Evolutionary conservation across 1,140 invertebrate genomes (phyloP).

Genomic region (Chironomus tepperi): DNA sequence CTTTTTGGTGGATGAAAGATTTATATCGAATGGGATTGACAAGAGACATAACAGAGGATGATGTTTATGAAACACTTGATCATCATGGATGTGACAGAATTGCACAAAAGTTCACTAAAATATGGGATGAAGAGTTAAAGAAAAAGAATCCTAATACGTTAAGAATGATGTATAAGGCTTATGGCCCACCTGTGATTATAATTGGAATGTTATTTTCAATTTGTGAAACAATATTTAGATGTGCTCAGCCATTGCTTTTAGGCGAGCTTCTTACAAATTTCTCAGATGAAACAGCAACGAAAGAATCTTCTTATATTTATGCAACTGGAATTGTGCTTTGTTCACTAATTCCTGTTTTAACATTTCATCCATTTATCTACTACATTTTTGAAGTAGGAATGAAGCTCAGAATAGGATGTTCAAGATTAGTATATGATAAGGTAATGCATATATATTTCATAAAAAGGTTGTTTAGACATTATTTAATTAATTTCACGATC

Average conservation of each 20-base stretch:
- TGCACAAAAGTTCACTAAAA: conserved; percentile 33
- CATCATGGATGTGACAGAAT: conserved; percentile 34
- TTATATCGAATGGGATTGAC: conserved; percentile 40
- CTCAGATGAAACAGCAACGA: conserved; percentile 41
- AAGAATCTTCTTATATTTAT: conserved; percentile 54
- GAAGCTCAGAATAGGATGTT: conserved; percentile 67
- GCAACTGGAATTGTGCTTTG: conserved; percentile 60
- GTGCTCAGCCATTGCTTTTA: conserved; percentile 58
- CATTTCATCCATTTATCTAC: conserved; percentile 72
- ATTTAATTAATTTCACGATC: conserved; percentile 26
- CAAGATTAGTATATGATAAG: conserved; percentile 76
- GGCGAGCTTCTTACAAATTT: conserved; percentile 61
- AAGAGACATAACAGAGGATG: conserved; percentile 41
- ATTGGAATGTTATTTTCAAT: conserved; percentile 44
- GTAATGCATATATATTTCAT: too few relatives aligned
- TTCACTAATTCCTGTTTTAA: conserved; percentile 50
- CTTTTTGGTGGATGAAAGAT: conserved; percentile 40
- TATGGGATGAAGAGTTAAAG: conserved; percentile 36
- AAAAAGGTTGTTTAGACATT: too few relatives aligned
- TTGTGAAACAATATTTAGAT: conserved; percentile 47
- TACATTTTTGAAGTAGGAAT: conserved; percentile 60
- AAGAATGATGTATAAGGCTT: conserved; percentile 44
- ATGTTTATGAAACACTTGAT: conserved; percentile 41
- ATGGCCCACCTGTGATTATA: conserved; percentile 43
- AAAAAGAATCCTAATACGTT: conserved; percentile 44